Evolutionary conservation across 2,797 vertebrate genomes (phyloP).

Genomic region (Acanthornis magna): DNA sequence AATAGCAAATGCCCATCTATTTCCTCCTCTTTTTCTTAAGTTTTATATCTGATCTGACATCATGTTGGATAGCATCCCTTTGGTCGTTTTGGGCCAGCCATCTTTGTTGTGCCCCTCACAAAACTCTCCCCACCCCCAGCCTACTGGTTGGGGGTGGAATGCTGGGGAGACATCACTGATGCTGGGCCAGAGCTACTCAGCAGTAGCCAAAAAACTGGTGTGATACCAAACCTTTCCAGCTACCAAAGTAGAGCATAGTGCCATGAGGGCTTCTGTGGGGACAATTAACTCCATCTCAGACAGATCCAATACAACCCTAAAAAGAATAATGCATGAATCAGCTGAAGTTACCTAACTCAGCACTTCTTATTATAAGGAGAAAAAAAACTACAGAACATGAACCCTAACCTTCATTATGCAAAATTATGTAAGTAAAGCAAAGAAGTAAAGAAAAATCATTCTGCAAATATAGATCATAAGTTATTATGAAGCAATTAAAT

Average conservation of each 20-base stretch:
- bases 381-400: neutral
- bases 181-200: neutral
- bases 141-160: fast-evolving
- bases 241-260: neutral
- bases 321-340: neutral
- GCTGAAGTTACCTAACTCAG: neutral
- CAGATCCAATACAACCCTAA: neutral
- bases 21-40: neutral
- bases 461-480: conserved; percentile 43
- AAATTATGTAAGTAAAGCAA: conserved; percentile 50
- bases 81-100: neutral
- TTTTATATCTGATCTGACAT: neutral
- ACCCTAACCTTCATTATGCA: conserved; percentile 46
- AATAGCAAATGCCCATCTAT: neutral
- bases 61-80: fast-evolving
- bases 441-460: conserved; percentile 30
- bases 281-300: neutral
- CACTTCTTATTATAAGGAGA: neutral
- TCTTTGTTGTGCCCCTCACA: neutral
- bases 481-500: conserved; percentile 59
- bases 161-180: neutral
- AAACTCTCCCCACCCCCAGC: no score
- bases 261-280: neutral
- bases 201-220: neutral
- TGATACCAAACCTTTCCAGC: neutral